Evolutionary conservation across 2,888 invertebrate species (phyloP).

Genomic region (Theretra japonica): DNA sequence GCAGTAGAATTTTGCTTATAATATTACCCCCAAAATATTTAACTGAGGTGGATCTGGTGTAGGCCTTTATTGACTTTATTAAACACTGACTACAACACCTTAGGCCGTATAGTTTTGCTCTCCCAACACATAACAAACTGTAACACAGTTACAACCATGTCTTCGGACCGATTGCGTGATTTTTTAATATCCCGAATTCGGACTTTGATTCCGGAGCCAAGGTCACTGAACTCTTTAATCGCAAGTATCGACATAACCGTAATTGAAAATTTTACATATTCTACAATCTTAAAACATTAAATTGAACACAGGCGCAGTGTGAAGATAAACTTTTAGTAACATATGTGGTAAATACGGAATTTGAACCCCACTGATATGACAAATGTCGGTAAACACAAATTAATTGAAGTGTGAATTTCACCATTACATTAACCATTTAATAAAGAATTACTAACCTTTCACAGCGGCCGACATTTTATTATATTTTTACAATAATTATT

Average conservation of each 20-base stretch:
- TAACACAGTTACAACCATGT: neutral
- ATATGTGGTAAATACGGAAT: constrained; percentile 7
- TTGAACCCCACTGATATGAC: constrained; percentile 18
- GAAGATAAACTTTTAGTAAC: too few species aligned
- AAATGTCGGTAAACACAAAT: neutral
- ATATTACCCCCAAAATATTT: too few species aligned
- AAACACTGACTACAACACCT: too few species aligned
- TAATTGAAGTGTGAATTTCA: neutral
- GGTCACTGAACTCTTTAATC: constrained; percentile 29
- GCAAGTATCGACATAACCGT: constrained; percentile 13
- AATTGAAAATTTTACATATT: neutral
- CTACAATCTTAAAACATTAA: neutral
- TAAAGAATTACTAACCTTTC: constrained; percentile 63
- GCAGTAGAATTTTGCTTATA: too few species aligned
- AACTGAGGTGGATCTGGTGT: too few species aligned
- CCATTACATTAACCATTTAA: neutral
- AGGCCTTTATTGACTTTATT: too few species aligned
- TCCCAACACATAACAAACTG: too few species aligned
- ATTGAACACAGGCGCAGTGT: too few species aligned
- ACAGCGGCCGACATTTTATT: constrained; percentile 71
- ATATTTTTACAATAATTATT: neutral
- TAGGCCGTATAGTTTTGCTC: too few species aligned
- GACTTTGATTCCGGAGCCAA: constrained; percentile 32
- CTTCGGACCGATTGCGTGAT: neutral
- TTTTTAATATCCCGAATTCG: constrained; percentile 9